These are phyloP conservation scores for Eristalis arbustorum DNA, from an alignment of 2,888 invertebrate genomes.

Conservation along the genomic window DNA sequence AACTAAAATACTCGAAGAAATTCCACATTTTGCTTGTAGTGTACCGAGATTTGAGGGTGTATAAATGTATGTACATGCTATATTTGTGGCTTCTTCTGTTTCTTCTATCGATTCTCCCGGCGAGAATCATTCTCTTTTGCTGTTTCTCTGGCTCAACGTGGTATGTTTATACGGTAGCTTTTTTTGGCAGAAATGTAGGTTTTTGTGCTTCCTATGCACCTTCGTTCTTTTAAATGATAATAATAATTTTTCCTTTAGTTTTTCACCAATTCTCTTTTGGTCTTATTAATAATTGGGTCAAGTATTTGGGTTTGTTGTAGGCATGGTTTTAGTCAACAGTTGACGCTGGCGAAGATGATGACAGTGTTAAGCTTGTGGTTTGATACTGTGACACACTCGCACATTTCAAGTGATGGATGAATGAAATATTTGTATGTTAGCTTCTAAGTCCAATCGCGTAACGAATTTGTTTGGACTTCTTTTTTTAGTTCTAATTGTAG, in stretches of 20 bases:
- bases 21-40: neutral
- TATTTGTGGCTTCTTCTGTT: conserved; percentile 8
- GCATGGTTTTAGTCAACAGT: conserved; percentile 22
- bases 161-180: conserved; percentile 21
- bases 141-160: neutral
- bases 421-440: neutral
- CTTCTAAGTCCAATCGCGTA: neutral
- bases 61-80: neutral
- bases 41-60: conserved; percentile 16
- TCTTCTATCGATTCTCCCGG: conserved; percentile 3
- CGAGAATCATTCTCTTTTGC: conserved; percentile 14
- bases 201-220: conserved; percentile 42
- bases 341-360: conserved; percentile 5
- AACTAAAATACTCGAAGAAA: neutral
- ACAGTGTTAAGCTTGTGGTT: conserved; percentile 4
- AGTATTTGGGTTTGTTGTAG: conserved; percentile 54
- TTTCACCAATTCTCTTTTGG: conserved; percentile 39
- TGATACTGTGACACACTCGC: neutral
- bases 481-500: conserved; percentile 4
- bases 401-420: conserved; percentile 12
- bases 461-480: neutral
- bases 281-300: conserved; percentile 60
- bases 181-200: conserved; percentile 45
- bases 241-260: conserved; percentile 20
- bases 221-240: conserved; percentile 31